Conservation (phyloP, 2,888 invertebrate species). For the Eupithecia abbreviata region DNA sequence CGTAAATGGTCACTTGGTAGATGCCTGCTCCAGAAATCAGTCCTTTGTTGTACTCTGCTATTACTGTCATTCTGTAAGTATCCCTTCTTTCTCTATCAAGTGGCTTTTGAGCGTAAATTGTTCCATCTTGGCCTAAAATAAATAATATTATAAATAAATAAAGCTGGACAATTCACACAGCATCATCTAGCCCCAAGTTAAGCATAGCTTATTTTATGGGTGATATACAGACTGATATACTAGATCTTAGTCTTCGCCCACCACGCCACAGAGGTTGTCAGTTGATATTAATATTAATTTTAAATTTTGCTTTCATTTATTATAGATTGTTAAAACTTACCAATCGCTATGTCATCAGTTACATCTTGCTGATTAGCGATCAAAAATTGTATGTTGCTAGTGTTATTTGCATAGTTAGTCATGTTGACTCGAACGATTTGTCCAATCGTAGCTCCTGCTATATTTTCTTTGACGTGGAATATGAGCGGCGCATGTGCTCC, state of each 20-base stretch:
- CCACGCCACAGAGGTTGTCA: too few relatives aligned
- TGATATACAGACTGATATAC: too few relatives aligned
- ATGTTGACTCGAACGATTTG: conserved; percentile 86
- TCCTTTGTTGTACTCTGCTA: conserved; percentile 90
- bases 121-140: conserved; percentile 86
- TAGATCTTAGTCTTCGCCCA: too few relatives aligned
- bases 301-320: neutral
- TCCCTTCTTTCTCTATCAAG: conserved; percentile 90
- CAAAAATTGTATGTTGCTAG: conserved; percentile 86
- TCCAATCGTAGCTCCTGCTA: conserved; percentile 89
- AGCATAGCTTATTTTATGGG: too few relatives aligned
- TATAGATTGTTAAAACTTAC: conserved; percentile 57
- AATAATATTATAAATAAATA: neutral
- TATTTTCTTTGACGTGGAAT: conserved; percentile 90
- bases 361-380: conserved; percentile 94
- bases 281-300: too few relatives aligned
- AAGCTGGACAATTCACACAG: too few relatives aligned
- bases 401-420: conserved; percentile 62
- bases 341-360: conserved; percentile 90
- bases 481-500: conserved; percentile 88
- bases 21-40: conserved; percentile 88
- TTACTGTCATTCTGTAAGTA: conserved; percentile 89
- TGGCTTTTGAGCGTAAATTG: conserved; percentile 89
- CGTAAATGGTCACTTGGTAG: conserved; percentile 90
- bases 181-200: too few relatives aligned